Conservation (phyloP, 2,797 vertebrate genomes). For the Phaenicophaeus curvirostris region DNA sequence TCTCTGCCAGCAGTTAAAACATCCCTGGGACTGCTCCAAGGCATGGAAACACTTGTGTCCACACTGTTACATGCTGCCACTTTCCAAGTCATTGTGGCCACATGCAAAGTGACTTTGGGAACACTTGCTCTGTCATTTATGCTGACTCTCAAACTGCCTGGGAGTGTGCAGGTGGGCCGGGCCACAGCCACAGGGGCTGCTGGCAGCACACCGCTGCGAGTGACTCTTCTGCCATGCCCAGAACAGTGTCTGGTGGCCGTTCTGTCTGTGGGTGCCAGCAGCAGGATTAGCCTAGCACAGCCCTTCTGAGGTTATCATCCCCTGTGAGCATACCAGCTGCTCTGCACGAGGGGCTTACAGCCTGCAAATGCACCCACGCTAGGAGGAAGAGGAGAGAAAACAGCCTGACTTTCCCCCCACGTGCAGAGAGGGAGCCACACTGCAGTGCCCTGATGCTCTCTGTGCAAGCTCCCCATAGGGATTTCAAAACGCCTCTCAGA, state of each 20-base stretch:
- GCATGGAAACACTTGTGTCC: neutral
- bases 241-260: neutral
- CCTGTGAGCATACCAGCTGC: rapidly evolving
- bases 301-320: neutral
- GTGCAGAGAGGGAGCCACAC: rapidly evolving
- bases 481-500: neutral
- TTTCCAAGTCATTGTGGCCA: neutral
- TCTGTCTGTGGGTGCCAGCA: neutral
- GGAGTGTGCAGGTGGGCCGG: neutral
- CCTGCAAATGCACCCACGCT: rapidly evolving
- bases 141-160: neutral
- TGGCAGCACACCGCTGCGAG: neutral
- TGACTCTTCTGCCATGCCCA: neutral
- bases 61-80: neutral
- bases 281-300: neutral
- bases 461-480: neutral
- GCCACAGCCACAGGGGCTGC: neutral
- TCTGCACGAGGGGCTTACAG: rapidly evolving
- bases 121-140: neutral
- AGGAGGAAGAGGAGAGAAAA: neutral
- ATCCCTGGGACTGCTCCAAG: neutral
- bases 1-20: neutral
- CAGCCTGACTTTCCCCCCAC: rapidly evolving
- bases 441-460: neutral
- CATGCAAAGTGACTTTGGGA: neutral